Base-by-base conservation (phyloP, 2,888 invertebrate genomes). In the Noctua pronuba region DNA sequence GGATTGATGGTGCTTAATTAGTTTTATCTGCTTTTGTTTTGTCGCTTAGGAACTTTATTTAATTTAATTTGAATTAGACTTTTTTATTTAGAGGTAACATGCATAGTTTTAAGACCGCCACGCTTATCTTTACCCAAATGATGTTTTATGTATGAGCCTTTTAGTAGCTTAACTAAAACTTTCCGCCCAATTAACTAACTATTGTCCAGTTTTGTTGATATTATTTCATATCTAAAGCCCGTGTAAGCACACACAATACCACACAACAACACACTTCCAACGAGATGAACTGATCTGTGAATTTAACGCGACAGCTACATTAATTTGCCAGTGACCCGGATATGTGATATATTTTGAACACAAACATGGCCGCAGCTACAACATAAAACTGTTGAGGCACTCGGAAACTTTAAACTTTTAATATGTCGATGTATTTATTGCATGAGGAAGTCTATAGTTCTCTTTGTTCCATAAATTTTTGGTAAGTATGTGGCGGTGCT, bases 271-370 rank as follows among this genome's bases (percentile, higher is more conserved):
- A 62, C 66, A 62, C 69, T 80, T 77, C 74, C 76, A 86, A 68
- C 55, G 65, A 79, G 80, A 82, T 86, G 79, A 86, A 86, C 79
- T 75, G 85, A 88, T 88, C 82, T 70, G 80, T 85, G 77, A 68
- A 79, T 80, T 81, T 21, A 68, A 79, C 73, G 58, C 77, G 75
- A 82, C 72, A 79, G 73, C 71, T 75, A 77, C 79, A 88, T 79
- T 86, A 73, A 88, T 78, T 75, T 73, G 71, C 73, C 79, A 80
- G 73, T 81, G 89, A 88, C 82, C 88, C 74, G 77, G 72, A 83
- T 86, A 71, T 74, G 58, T 80, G 89, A 89, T 83, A 79, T 81
- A 82, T 82, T 84, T 83, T 73, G 52, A 75, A 73, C 77, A 77
- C 69, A 52, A 84, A 78, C 28, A 72, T 31, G 68, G 52, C 52